Base-by-base conservation (phyloP, 2,797 vertebrate species). In the Chelonia mydas region DNA sequence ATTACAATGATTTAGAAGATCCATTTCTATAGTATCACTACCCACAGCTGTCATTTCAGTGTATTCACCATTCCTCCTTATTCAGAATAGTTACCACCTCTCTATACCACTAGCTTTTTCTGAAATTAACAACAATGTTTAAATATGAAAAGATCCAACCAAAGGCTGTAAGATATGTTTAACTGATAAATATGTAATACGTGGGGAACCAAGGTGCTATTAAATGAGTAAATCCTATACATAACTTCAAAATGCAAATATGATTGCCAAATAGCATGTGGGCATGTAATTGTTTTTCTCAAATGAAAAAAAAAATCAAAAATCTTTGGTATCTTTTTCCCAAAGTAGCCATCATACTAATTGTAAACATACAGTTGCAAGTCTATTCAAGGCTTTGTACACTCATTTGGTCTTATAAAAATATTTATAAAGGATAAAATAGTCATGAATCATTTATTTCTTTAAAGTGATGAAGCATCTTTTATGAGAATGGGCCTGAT, bases 201-300 rank as follows among this genome's bases (percentile, higher is more conserved):
- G 23, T 1, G 59, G 4, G 23, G 10, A 65, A 21, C 49, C 81
- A 51, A 91, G 83, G 37, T 59, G 65, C 27, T 88, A 88, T n/a
- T 7, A 83, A 74, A 1, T 13, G 28, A 45, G 49, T 4, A 84
- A 31, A 49, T 53, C 16, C 31, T 78, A 53, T 49, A 57, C 10
- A 53, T 53, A n/a, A 41, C 31, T 55, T 93, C 13, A 82, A 91
- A 94, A 84, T 45, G 37, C 13, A 89, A 59, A 80, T 80, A 45
- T 25, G 19, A 54, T 80, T 25, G 51, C 78, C 25, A 5, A 7
- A 12, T 7, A 57, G 77, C 23, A 57, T 2, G 5, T 33, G 6
- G 19, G 37, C 90, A 50, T 33, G 41, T 23, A 4, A 1, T 65
- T 59, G 78, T 7, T 78, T 86, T 86, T 86, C 15, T n/a, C 78